Conservation (phyloP, 2,888 invertebrate species). For the Agriopis leucophaearia region DNA sequence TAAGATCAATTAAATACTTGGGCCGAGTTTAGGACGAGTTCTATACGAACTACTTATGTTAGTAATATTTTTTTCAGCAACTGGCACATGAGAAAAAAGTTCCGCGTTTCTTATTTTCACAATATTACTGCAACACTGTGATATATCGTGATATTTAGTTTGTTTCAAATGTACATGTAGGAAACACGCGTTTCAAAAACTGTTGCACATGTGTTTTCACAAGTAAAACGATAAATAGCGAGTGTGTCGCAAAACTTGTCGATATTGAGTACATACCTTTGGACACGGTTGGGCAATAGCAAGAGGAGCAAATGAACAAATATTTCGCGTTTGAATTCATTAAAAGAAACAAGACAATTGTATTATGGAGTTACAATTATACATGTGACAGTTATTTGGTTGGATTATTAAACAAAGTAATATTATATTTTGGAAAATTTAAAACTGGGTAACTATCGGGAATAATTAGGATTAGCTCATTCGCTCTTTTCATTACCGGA, state of each 20-base stretch:
- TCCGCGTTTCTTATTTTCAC: constrained; percentile 2
- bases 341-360: constrained; percentile 5
- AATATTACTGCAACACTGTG: neutral
- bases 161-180: neutral
- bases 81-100: neutral
- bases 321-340: constrained; percentile 23
- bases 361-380: neutral
- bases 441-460: too few species aligned
- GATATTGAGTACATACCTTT: constrained; percentile 28
- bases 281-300: constrained; percentile 27
- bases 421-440: neutral
- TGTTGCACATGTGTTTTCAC: constrained; percentile 29
- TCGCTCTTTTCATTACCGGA: too few species aligned
- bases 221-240: constrained; percentile 25
- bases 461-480: too few species aligned
- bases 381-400: neutral
- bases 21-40: too few species aligned
- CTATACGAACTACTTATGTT: too few species aligned
- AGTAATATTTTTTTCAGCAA: too few species aligned
- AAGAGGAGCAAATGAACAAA: constrained; percentile 26
- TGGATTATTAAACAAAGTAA: neutral
- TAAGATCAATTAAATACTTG: too few species aligned
- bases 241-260: constrained; percentile 18
- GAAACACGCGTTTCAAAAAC: constrained; percentile 6
- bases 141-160: neutral